Base-by-base conservation (phyloP, 2,888 invertebrate genomes). In the Shargacucullia verbasci region DNA sequence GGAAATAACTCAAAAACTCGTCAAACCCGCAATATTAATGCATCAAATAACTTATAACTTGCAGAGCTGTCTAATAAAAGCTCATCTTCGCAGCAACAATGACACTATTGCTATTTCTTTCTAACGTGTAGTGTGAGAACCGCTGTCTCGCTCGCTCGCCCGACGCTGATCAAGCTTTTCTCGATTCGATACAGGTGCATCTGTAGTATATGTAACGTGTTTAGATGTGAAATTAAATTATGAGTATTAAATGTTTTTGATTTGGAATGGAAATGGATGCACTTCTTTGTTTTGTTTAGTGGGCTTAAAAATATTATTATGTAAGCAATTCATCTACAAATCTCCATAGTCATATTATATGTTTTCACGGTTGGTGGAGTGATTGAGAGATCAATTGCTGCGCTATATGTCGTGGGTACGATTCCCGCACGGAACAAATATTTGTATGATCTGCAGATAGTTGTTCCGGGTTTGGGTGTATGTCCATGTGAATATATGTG, bases 101-200 rank as follows among this genome's bases (percentile, higher is more conserved):
- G 35, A 38, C 39, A 49, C 35, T 52, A 29, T 56, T 12, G 8
- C 31, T 34, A 12, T 63, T 70, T 49, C 63, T 73, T 38, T 70
- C 55, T 56, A 44, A 52, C 59, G 15, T 14, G 0, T n/a, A 7
- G 9, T 1, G 13, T 25, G 3, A 14, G 5, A 49, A 35, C 47
- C 0, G 9, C 46, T 53, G 5, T 63, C 73, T 56, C 55, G 11
- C 49, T 78, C 41, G 1, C 53, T 39, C 67, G 14, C 46, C 27
- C 43, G 65, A 31, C 60, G 74, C 73, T 73, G 73, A 70, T 71
- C 65, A 73, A 70, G 76, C 68, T 76, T 76, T 70, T 73, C 65
- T 73, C 49, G 50, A 73, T 69, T 75, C 71, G 59, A 75, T 70
- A 75, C 78, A 73, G 73, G 70, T 75, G 70, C 72, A 73, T 55